Conservation (phyloP, 2,888 invertebrate species). For the Timema podura region DNA sequence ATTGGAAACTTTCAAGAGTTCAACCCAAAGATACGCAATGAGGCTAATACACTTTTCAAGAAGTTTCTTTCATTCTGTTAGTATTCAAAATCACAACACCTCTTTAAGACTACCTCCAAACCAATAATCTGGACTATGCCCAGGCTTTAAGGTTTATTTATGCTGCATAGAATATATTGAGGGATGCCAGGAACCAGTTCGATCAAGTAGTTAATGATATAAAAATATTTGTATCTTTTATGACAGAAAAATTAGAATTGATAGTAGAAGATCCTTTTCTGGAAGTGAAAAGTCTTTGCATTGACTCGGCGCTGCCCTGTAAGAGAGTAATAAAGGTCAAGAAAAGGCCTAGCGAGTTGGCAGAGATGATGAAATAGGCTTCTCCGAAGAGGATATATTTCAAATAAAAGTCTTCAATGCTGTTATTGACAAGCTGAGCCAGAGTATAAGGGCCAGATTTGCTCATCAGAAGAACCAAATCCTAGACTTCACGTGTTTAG, state of each 20-base stretch:
- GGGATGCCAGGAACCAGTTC: constrained; percentile 8
- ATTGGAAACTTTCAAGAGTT: background rate
- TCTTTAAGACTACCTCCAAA: constrained; percentile 2
- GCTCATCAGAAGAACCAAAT: too few species aligned
- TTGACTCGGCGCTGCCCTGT: too few species aligned
- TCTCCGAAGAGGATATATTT: too few species aligned
- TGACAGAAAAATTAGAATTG: background rate
- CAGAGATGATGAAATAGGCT: too few species aligned
- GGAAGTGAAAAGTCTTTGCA: too few species aligned
- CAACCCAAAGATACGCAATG: constrained; percentile 7
- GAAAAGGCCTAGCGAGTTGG: too few species aligned
- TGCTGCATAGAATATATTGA: background rate
- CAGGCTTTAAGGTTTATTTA: background rate
- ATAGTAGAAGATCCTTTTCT: background rate
- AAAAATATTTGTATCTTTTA: background rate
- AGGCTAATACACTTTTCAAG: background rate
- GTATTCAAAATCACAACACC: constrained; percentile 1
- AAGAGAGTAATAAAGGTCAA: too few species aligned
- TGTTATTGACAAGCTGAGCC: too few species aligned
- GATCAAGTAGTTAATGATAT: background rate
- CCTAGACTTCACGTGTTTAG: too few species aligned
- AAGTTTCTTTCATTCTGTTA: constrained; percentile 3
- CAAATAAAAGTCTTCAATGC: too few species aligned
- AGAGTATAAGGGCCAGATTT: too few species aligned
- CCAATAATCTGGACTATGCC: background rate